Base-by-base conservation (phyloP, 2,888 invertebrate genomes). In the Lysandra coridon region DNA sequence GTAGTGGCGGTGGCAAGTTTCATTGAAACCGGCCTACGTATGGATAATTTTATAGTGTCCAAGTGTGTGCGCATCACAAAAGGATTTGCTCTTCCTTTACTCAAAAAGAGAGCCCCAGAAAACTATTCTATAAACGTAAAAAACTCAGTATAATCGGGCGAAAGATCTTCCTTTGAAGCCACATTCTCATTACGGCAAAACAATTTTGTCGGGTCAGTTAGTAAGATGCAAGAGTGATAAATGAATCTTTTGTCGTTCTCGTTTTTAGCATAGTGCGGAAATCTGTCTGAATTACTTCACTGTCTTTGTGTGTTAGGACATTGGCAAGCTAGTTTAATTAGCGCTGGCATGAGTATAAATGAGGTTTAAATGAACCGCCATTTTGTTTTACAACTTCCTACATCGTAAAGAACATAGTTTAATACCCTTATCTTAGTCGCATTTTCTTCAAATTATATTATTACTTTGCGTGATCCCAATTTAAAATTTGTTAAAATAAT, bases 371-470 rank as follows among this genome's bases (percentile, higher is more conserved):
- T 69, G 69, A 33, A 37, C 69, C 80, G 78, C 79, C 81, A 82
- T 82, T 82, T 82, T 79, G 81, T 79, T 83, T 83, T 83, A 83
- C 81, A 80, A 81, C 83, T 82, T 83, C 83, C 82, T 81, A 79
- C 73, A 79, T 82, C 82, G 79, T 81, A 83, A 82, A 80, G 79
- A 78, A 79, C 80, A 78, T 4, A 81, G 76, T 79, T 81, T 81
- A 80, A 62, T 77, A 40, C 78, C 37, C 53, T 77, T 77, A 37
- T 30, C 14, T 44, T 44, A 44, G 57, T 33, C 37, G 6, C 30
- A 64, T 12, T 69, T 69, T 12, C 62, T 78, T 78, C 23, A 57
- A 76, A 57, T 57, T 53, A 53, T 53, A 49, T 30, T 69, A 33
- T 12, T 30, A 12, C 30, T 4, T 69, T 6, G 69, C 69, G 69